Conservation (phyloP, 2,113 vertebrate species). For the Australoheros scitulus region DNA sequence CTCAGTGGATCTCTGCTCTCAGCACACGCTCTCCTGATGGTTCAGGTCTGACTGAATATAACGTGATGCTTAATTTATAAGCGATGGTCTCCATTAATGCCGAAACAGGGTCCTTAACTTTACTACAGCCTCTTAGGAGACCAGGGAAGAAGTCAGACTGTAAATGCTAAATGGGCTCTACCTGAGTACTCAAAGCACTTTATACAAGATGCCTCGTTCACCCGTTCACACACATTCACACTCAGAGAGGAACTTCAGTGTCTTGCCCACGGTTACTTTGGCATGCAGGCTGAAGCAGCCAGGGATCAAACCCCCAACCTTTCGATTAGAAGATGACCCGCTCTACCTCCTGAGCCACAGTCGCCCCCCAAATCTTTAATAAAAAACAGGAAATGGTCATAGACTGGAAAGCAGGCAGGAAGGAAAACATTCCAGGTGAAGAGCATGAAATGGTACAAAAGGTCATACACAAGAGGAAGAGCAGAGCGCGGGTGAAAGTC, state of each 20-base stretch:
- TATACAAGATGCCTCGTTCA: too few species aligned
- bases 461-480: not conserved
- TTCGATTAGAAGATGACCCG: too few species aligned
- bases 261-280: too few species aligned
- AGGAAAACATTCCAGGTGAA: not conserved
- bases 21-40: too few species aligned
- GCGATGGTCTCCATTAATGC: not conserved
- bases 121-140: not conserved
- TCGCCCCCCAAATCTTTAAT: not conserved
- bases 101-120: not conserved
- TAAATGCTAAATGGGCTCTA: not conserved
- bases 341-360: too few species aligned
- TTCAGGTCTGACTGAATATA: not conserved
- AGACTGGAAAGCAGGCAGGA: not conserved
- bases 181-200: too few species aligned
- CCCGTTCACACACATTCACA: too few species aligned
- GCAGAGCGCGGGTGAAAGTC: rapidly evolving
- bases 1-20: too few species aligned
- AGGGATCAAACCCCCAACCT: too few species aligned
- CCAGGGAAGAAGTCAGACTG: not conserved
- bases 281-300: too few species aligned
- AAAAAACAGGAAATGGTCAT: not conserved
- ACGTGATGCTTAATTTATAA: not conserved
- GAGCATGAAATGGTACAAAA: not conserved
- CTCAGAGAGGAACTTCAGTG: too few species aligned